Percentiles rank a stretch among this genome's conserved stretches.
Conservation (phyloP, 2,113 vertebrate species). For the Alectura lathami region DNA sequence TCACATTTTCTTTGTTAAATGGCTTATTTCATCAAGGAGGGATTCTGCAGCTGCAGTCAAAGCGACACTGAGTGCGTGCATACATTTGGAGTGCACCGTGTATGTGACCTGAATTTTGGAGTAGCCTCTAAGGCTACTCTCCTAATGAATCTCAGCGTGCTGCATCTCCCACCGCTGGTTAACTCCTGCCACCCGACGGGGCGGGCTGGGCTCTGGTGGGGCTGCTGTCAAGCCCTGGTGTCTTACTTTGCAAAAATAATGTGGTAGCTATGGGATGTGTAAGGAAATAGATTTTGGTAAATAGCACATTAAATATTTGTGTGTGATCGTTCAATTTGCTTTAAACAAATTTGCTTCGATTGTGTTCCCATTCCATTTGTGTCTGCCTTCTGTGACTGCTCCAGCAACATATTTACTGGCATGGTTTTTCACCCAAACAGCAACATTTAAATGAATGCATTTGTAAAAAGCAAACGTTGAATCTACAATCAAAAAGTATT, state of each 20-base stretch:
- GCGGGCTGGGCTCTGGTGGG: background rate
- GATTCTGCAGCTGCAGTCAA: background rate
- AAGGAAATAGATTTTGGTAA: background rate
- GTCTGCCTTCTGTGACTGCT: slow-evolving; percentile 50
- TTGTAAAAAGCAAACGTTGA: background rate
- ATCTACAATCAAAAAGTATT: background rate
- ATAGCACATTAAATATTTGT: slow-evolving; percentile 25
- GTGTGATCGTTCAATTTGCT: background rate
- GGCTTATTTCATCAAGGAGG: slow-evolving; percentile 4
- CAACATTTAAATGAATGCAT: background rate
- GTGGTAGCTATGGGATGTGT: background rate
- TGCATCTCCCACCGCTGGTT: background rate
- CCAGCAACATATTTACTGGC: slow-evolving; percentile 53
- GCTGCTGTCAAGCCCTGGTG: background rate
- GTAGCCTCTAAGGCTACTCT: background rate
- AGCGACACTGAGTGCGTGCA: background rate
- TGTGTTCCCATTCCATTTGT: slow-evolving; percentile 38
- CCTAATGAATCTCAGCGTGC: background rate
- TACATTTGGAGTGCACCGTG: background rate
- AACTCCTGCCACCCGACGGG: background rate
- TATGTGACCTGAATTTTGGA: background rate
- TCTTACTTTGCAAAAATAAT: background rate
- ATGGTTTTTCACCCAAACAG: slow-evolving; percentile 10
- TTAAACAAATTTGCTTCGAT: slow-evolving; percentile 61
- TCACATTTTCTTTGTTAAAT: slow-evolving; percentile 40